Conservation (phyloP, 2,113 vertebrate species). For the Irena cyanogastra region DNA sequence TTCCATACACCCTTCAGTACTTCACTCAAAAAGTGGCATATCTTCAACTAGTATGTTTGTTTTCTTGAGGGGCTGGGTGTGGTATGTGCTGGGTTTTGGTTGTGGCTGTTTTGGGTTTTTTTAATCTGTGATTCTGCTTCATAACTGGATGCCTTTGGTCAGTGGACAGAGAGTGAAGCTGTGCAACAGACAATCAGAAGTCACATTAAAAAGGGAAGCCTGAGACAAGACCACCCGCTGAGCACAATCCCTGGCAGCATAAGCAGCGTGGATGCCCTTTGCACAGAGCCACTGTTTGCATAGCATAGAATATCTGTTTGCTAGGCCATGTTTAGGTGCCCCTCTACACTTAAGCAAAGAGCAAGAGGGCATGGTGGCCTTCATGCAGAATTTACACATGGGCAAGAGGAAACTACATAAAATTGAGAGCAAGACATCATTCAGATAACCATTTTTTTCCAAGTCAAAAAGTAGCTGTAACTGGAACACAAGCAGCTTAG, state of each 20-base stretch:
- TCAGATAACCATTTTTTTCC: neutral
- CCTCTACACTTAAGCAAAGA: neutral
- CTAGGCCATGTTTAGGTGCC: constrained; percentile 10
- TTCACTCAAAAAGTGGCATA: neutral
- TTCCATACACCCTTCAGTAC: neutral
- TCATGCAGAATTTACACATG: neutral
- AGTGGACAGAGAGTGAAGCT: neutral
- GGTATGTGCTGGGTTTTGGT: neutral
- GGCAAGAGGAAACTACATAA: neutral
- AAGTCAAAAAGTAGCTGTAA: neutral
- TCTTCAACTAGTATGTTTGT: neutral
- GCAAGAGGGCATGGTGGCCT: neutral
- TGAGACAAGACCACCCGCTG: neutral
- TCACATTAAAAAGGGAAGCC: neutral
- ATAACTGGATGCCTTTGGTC: constrained; percentile 27
- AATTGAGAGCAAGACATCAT: neutral
- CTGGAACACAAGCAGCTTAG: neutral
- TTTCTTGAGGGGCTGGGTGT: neutral
- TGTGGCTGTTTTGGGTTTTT: neutral
- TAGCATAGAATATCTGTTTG: constrained; percentile 55
- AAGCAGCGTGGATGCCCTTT: constrained; percentile 1
- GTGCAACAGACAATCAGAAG: neutral
- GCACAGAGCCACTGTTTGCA: constrained; percentile 39
- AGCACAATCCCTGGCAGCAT: neutral
- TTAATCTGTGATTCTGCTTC: neutral